These are phyloP conservation scores for Thripadectes ignobilis DNA, from an alignment of 2,797 vertebrate genomes.

Conservation along the genomic window DNA sequence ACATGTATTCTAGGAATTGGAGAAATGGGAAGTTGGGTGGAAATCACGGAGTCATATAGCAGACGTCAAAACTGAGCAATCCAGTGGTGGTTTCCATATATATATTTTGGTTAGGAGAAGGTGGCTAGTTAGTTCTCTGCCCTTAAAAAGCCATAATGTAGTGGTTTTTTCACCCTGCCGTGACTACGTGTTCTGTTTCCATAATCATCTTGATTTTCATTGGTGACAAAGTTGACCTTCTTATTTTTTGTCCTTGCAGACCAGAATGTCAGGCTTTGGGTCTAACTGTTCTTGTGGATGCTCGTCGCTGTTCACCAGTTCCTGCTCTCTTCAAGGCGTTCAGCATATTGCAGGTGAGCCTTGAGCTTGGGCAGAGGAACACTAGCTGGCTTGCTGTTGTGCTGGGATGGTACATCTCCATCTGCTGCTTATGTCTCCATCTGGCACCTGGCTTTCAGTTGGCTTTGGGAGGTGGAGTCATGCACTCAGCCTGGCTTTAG, in stretches of 20 bases:
- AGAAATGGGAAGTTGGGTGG: background rate
- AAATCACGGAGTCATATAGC: background rate
- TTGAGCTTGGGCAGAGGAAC: background rate
- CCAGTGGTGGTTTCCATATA: background rate
- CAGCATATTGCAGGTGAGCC: conserved; percentile 83
- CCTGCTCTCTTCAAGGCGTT: conserved; percentile 84
- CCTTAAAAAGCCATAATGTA: background rate
- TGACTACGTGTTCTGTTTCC: background rate
- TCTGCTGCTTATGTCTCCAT: background rate
- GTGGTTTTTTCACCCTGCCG: background rate
- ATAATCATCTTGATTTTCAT: background rate
- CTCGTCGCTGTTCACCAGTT: conserved; percentile 81
- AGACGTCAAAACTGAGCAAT: background rate
- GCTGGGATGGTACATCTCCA: background rate
- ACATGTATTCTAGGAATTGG: background rate
- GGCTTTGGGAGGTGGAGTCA: background rate
- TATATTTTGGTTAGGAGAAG: background rate
- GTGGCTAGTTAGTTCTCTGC: background rate
- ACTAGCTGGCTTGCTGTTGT: background rate
- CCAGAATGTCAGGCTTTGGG: conserved; percentile 81
- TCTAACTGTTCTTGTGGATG: conserved; percentile 88
- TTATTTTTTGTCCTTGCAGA: conserved; percentile 71
- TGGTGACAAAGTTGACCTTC: background rate
- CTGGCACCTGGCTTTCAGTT: background rate
- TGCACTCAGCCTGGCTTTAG: background rate